Base-by-base conservation (phyloP, 2,797 vertebrate species). In the Mormyrus proboscirostris region DNA sequence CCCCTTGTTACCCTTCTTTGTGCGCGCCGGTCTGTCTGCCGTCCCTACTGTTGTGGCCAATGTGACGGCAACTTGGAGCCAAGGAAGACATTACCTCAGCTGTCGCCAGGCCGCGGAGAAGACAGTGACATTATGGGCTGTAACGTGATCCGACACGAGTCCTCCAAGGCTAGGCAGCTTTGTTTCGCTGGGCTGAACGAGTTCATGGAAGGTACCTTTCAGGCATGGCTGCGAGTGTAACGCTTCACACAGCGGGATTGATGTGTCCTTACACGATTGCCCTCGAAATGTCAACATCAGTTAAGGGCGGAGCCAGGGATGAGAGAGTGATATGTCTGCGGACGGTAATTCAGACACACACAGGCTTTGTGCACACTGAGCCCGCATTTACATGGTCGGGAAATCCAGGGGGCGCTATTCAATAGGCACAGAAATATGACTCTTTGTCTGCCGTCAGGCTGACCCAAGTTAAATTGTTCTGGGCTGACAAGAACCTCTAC, bases 61-160 rank as follows among this genome's bases (percentile, higher is more conserved):
- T 91, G 91, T 92, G 92, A 93, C 91, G 92, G 89, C 92, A 93
- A 49, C 73, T 86, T 91, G 89, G 90, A 91, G 89, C 76, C 90
- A 91, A 89, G 73, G 65, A 91, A 93, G 93, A 92, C 93, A 93
- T 95, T 94, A 94, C 93, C 93, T 95, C 94, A 96, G 93, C 90
- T 19, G 12, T 87, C 51, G 53, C 16, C 51, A 16, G 89, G 89
- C 91, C 91, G 90, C 88, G 89, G 91, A 90, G 92, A 94, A 93
- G 93, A 93, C 94, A 95, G 93, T 94, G 94, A 93, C 92, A 94
- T 95, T 95, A 94, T 95, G 93, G 94, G 94, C 90, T 91, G 51
- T 79, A 90, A 91, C n/a, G 57, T 92, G 92, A 94, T 93, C 88
- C 89, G 89, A 59, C 93, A 33, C 90, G 92, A 92, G 91, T 93